Percentiles rank a stretch among this genome's conserved stretches.
These are phyloP conservation scores for Spatula versicolor DNA, from an alignment of 2,797 vertebrate genomes.

Conservation along the genomic window DNA sequence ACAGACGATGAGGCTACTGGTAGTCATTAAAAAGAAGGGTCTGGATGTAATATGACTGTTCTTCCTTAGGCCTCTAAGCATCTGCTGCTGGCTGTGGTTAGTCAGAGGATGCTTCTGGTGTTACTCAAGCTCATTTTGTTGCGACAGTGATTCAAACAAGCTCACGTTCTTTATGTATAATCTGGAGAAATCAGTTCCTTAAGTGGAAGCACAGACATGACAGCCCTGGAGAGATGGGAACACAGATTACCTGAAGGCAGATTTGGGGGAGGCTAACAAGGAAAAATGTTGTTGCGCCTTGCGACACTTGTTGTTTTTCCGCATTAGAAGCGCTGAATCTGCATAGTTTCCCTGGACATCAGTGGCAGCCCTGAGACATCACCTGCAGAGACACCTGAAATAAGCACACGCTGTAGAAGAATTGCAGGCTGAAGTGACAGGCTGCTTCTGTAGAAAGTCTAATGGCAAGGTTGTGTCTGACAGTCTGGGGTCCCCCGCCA, in stretches of 20 bases:
- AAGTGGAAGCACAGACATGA: neutral
- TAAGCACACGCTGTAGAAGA: neutral
- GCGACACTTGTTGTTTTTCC: neutral
- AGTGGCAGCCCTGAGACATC: neutral
- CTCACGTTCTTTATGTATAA: neutral
- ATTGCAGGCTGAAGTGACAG: neutral
- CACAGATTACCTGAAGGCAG: neutral
- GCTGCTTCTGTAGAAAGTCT: neutral
- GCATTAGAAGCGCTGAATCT: neutral
- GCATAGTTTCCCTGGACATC: neutral
- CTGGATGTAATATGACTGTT: neutral
- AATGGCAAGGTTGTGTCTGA: neutral
- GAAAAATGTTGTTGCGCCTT: neutral
- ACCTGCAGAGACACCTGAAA: neutral
- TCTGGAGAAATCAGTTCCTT: constrained; percentile 1
- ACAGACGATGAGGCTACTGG: neutral
- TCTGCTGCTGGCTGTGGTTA: constrained; percentile 8
- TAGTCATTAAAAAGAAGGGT: constrained; percentile 16
- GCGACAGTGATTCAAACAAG: neutral
- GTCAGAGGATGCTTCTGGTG: neutral
- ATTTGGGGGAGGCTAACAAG: neutral
- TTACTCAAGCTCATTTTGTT: constrained; percentile 27
- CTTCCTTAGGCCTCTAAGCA: neutral
- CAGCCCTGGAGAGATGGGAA: neutral
- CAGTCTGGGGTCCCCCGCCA: neutral